Percentiles rank a stretch among this genome's conserved stretches.
Conservation (phyloP, 2,113 vertebrate species). For the Vimba vimba region DNA sequence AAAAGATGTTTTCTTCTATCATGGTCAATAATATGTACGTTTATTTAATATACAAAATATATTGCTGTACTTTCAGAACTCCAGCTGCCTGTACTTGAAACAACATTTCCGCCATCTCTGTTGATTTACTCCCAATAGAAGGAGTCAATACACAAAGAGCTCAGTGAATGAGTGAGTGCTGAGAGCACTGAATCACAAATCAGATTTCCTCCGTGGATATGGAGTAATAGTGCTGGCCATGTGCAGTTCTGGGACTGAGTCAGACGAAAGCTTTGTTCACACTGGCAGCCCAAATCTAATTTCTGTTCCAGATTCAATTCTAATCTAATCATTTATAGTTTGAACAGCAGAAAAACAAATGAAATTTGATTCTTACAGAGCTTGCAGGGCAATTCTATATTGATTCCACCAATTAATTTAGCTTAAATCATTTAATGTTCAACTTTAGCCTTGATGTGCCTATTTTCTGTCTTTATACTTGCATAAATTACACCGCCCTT, state of each 20-base stretch:
- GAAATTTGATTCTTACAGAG: neutral
- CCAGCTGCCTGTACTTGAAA: neutral
- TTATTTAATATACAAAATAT: neutral
- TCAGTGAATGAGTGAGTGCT: neutral
- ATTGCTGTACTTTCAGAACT: neutral
- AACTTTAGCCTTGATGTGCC: neutral
- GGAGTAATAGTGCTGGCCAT: conserved; percentile 10
- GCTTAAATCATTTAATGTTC: no score
- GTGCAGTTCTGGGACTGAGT: conserved; percentile 11
- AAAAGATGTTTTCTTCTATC: neutral
- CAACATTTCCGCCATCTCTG: neutral
- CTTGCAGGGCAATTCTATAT: conserved; percentile 7
- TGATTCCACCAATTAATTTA: neutral
- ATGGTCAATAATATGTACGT: neutral
- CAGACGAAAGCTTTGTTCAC: conserved; percentile 15
- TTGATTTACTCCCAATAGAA: conserved; percentile 1
- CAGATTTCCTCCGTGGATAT: conserved; percentile 7
- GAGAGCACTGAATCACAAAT: conserved; percentile 10
- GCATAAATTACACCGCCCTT: no score
- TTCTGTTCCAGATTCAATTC: conserved; percentile 6
- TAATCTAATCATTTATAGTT: neutral
- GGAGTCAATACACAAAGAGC: neutral
- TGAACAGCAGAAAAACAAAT: conserved; percentile 22
- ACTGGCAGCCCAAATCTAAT: conserved; percentile 23
- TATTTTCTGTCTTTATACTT: neutral